phyloP scores from a whole-genome alignment of 2,888 invertebrate genomes.

The Byasa hedistus region DNA sequence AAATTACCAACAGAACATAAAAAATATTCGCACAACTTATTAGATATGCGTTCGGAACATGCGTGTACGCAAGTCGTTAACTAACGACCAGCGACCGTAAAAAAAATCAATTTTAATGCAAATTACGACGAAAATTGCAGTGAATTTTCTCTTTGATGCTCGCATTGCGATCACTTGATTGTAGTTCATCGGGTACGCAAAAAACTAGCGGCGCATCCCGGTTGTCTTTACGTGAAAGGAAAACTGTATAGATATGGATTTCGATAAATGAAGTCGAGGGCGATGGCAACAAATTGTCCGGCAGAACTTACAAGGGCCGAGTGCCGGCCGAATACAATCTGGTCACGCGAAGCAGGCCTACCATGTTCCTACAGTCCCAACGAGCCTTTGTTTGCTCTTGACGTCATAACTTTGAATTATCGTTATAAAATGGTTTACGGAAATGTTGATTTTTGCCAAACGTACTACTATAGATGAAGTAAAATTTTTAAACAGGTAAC shows the following conservation, averaged over 20 bases:
- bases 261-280: slow-evolving; percentile 51
- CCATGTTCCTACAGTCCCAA: slow-evolving; percentile 20
- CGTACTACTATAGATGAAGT: too few relatives aligned
- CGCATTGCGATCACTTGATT: slow-evolving; percentile 63
- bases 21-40: slow-evolving; percentile 47
- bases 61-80: slow-evolving; percentile 64
- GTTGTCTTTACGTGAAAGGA: slow-evolving; percentile 36
- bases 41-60: slow-evolving; percentile 62
- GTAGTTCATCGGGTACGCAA: slow-evolving; percentile 59
- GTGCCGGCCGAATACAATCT: slow-evolving; percentile 39
- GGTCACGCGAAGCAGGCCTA: slow-evolving; percentile 46
- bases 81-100: slow-evolving; percentile 45
- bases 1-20: slow-evolving; percentile 17
- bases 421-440: too few relatives aligned
- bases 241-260: slow-evolving; percentile 35
- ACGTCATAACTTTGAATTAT: slow-evolving; percentile 9
- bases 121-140: slow-evolving; percentile 66
- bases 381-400: slow-evolving; percentile 20
- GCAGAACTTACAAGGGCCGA: slow-evolving; percentile 44
- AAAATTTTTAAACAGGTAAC: too few relatives aligned
- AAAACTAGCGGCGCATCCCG: slow-evolving; percentile 69
- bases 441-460: too few relatives aligned
- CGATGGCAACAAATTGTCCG: slow-evolving; percentile 44
- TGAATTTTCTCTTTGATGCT: slow-evolving; percentile 56
- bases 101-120: slow-evolving; percentile 70